Evolutionary conservation across 2,113 vertebrate species (phyloP).

Genomic region (Chrysochloris asiatica): DNA sequence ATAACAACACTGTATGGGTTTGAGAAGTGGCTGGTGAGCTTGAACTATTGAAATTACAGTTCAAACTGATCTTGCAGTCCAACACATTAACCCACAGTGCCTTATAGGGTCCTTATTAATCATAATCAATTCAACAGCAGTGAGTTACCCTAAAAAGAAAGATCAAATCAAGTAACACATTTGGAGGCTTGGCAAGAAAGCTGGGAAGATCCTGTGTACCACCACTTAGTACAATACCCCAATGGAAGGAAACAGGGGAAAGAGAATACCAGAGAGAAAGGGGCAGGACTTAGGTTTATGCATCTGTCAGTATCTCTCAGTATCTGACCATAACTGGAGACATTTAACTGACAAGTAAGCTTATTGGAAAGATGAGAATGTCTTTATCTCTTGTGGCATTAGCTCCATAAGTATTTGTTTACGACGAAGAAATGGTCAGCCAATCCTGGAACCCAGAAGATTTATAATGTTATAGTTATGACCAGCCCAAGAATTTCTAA

Average conservation of each 20-base stretch:
- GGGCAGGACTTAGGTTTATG: background rate
- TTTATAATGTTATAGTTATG: conserved; percentile 46
- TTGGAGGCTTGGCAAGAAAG: background rate
- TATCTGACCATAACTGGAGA: conserved; percentile 1
- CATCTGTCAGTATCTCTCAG: background rate
- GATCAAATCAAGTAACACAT: background rate
- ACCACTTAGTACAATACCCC: background rate
- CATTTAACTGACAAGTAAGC: conserved; percentile 14
- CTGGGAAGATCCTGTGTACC: background rate
- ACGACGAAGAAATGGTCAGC: conserved; percentile 60
- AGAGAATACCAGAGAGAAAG: background rate
- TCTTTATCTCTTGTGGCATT: conserved; percentile 43
- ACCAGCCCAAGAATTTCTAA: conserved; percentile 67
- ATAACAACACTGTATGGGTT: too few relatives aligned
- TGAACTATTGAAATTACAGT: too few relatives aligned
- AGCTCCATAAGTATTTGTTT: conserved; percentile 51
- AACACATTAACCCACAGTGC: too few relatives aligned
- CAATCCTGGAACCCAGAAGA: conserved; percentile 54
- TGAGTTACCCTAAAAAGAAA: background rate
- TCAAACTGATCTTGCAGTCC: too few relatives aligned
- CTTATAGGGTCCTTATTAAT: too few relatives aligned
- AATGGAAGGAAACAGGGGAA: background rate
- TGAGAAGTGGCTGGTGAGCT: too few relatives aligned
- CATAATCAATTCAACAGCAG: too few relatives aligned
- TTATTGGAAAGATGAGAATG: conserved; percentile 9